Base-by-base conservation (phyloP, 2,113 vertebrate species). In the Elaphurus davidianus region DNA sequence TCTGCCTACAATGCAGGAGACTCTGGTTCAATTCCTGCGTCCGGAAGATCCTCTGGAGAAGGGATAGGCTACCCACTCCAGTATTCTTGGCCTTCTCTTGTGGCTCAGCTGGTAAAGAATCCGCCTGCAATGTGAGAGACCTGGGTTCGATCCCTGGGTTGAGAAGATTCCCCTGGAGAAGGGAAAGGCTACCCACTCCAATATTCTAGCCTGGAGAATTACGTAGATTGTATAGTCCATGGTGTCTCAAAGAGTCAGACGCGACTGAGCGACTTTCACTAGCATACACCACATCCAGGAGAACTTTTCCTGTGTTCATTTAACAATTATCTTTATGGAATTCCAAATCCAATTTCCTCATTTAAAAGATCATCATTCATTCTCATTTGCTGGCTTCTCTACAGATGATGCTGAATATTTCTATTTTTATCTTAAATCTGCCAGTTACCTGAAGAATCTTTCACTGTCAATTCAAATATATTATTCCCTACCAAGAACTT, bases 341-440 rank as follows among this genome's bases (percentile, higher is more conserved):
- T 71, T 91, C 59, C 36, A 79, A 82, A 43, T 89, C 60, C n/a
- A 64, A 59, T 74, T 23, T 62, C 30, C 30, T 94, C 40, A 64
- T 64, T 94, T 94, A 57, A 90, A 92, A 91, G 27, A 89, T 57
- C 59, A 87, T 88, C 47, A 76, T 78, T 92, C 33, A 90, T 33
- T 1, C 23, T 67, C 74, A 92, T 83, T 97, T 62, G 19, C 76
- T 92, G 52, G 15, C 71, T 62, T 86, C 54, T 86, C 30, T 30
- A 64, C 54, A 84, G 84, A n/a, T 82, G 81, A 71, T 76, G n/a
- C 45, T 82, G 92, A 47, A 50, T 89, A 27, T 57, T 94, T 28
- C 40, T 96, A 57, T 93, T 97, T 96, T 96, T 89, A 79, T 84
- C 47, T 97, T 67, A 81, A 92, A 3, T 90, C 47, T 96, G 14